These are phyloP conservation scores for Mungos mungo DNA, from an alignment of 2,113 vertebrate species.

Conservation along the genomic window DNA sequence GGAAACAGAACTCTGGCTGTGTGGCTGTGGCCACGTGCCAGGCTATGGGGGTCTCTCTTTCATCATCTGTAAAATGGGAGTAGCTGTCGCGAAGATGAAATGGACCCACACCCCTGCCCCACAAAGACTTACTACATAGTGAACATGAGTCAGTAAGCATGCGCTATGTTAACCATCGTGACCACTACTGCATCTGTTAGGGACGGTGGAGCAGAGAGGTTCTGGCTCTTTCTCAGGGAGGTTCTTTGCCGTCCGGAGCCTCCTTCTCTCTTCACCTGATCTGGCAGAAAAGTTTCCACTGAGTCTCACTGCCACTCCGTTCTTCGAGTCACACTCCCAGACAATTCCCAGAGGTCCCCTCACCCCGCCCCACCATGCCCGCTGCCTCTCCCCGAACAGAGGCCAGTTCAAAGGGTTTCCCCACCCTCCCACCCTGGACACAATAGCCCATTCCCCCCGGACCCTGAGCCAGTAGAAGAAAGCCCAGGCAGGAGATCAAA, in stretches of 20 bases:
- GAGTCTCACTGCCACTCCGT: background rate
- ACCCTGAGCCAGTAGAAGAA: slow-evolving; percentile 82
- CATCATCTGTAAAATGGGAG: background rate
- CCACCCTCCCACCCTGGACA: slow-evolving; percentile 78
- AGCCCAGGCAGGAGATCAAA: slow-evolving; percentile 86
- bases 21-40: background rate
- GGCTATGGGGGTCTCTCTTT: background rate
- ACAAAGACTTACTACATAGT: background rate
- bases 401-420: slow-evolving; percentile 76
- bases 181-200: background rate
- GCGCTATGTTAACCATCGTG: background rate
- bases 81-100: background rate
- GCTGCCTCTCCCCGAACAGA: slow-evolving; percentile 53
- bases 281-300: background rate
- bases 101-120: background rate
- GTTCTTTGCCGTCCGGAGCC: background rate
- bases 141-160: background rate
- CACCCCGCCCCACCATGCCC: background rate
- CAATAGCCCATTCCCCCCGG: slow-evolving; percentile 80
- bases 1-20: background rate
- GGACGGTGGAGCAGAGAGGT: background rate
- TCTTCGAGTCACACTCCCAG: background rate
- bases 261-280: background rate
- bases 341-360: background rate
- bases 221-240: background rate